Evolutionary conservation across 2,113 vertebrate species (phyloP).

Genomic region (Tragelaphus scriptus): DNA sequence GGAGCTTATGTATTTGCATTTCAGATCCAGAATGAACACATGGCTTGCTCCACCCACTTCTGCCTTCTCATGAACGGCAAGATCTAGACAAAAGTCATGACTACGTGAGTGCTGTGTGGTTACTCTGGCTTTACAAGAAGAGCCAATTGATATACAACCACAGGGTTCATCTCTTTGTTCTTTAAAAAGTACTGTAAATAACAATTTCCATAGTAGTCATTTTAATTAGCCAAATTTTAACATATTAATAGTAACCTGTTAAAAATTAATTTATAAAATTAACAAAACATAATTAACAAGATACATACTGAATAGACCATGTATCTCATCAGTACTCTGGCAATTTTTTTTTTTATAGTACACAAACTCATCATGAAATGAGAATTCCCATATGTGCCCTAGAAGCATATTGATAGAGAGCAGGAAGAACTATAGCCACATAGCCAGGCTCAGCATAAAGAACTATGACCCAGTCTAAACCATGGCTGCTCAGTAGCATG

Average conservation of each 20-base stretch:
- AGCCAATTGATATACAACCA: not conserved
- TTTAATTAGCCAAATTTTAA: not conserved
- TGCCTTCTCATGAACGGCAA: not conserved
- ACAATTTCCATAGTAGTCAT: not conserved
- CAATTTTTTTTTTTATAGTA: not conserved
- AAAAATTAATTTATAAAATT: not conserved
- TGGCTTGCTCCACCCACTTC: not conserved
- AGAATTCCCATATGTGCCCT: not conserved
- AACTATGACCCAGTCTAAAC: not conserved
- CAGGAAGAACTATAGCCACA: not conserved
- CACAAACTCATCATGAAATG: not conserved
- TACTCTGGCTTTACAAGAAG: not conserved
- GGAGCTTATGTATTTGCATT: not conserved
- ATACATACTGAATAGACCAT: not conserved
- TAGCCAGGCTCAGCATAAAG: not conserved
- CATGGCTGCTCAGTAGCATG: not conserved
- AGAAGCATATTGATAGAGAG: not conserved
- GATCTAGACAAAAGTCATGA: slow-evolving; percentile 8
- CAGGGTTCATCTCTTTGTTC: not conserved
- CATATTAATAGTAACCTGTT: not conserved
- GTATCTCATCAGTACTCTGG: not conserved
- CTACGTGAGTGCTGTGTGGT: not conserved
- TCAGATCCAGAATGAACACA: not conserved
- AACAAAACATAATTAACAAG: slow-evolving; percentile 1
- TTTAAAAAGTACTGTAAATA: not conserved